Evolutionary conservation across 2,113 vertebrate species (phyloP), one percentile per base, ranked within the genome.

Genomic region (Aramus guarauna): DNA sequence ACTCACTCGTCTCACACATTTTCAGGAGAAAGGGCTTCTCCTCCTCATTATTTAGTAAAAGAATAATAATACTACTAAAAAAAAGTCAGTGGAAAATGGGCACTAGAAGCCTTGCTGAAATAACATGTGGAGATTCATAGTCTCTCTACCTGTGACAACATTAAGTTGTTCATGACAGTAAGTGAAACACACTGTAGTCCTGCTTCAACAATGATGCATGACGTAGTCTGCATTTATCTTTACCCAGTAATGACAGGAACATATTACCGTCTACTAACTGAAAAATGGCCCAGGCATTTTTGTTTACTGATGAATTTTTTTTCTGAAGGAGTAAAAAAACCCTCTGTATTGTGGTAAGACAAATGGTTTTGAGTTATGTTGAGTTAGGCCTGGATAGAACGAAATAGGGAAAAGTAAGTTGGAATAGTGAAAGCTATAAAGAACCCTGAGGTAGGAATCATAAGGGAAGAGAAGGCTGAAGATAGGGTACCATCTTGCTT

Each of bases 1-100:
- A 48, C 36, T 88, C 91, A 48, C 50, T 92, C 81, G 84, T 90
- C 66, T 95, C 94, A 91, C 93, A 82, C 30, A 13, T 92, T 92
- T 96, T 93, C 87, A 91, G 50, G 71, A 90, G 56, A 77, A 94
- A 87, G 39, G 11, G 6, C 9, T 91, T 92, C 47, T 94, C 32
- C 22, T 47, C 12, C 12, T 74, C 13, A 1, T 67, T 92, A 50
- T 63, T 95, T 93, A 91, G 27, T 53, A 79, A 30, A 3, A 8
- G n/a, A 41, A 48, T 48, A 68, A 66, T 15, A 87, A 74, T 16
- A 71, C 36, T 23, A 6, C 24, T 26, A 52, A 27, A 27, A 20
- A 71, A 64, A 37, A 13, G 12, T 17, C 43, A 68, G 7, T 55
- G 26, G 30, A 63, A 90, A 95, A 64, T 14, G 13, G 43, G 18